Base-by-base conservation (phyloP, 1,140 invertebrate species). In the Diabrotica virgifera region DNA sequence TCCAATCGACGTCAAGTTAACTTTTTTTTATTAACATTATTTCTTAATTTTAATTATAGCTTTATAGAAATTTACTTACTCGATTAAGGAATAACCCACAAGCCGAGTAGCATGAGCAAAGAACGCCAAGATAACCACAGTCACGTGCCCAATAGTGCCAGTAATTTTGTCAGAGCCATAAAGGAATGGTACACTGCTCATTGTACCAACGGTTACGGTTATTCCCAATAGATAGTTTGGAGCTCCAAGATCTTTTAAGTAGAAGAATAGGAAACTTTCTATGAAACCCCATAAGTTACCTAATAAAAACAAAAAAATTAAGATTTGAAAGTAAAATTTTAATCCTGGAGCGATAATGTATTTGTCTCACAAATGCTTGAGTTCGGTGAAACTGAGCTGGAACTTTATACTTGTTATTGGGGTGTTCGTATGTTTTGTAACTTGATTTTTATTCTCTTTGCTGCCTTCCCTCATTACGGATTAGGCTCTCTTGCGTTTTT, bases 241-340 rank as follows among this genome's bases (percentile, higher is more conserved):
- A 50, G 90, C 89, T 36, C 89, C 88, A 53, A 93, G 80, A 78
- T 92, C 90, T 77, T 89, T 90, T 40, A 94, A 82, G 78, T 92
- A 93, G 65, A 93, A 83, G 76, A 93, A 94, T 0, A 94, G 80
- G 75, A 90, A 95, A 9, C 89, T 91, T 79, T 93, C 91, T 38
- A 93, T 90, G 76, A 93, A 93, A 36, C 91, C 91, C 90, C 90
- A 93, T 75, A 90, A 86, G 74, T 89, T 90, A 51, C 90, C 91
- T 14, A 92, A 77, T 12, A 88, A 82, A 73, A 91, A 91, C 11
- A 92, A 81, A 74, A 92, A 90, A 66, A 89, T 24, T 24, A 24
- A 24, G 24, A 24, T 2, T 24, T 24, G 24, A 24, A 4, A 24
- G 24, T 24, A 24, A 24, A 24, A 24, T 24, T 24, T 24, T 24